A percentile compares a stretch with the other conserved stretches of the same genome.
These are phyloP conservation scores for Lampris megalopsis DNA, from an alignment of 2,113 vertebrate species.

Conservation along the genomic window DNA sequence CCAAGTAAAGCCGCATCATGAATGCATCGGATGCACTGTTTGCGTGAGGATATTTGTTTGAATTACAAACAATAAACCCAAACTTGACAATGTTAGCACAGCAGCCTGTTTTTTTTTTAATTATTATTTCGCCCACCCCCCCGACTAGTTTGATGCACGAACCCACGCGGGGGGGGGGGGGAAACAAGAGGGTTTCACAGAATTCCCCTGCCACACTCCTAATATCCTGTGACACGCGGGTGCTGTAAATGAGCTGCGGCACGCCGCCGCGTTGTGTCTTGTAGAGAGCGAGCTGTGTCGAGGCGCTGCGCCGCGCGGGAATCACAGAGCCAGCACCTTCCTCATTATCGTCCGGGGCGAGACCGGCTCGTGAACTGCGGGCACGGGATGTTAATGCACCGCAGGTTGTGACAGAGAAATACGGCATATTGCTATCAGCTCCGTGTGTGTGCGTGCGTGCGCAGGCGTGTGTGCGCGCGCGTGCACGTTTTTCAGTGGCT, in stretches of 20 bases:
- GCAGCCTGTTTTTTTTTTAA: no score
- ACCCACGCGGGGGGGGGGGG: no score
- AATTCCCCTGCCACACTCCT: no score
- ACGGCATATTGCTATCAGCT: constrained; percentile 5
- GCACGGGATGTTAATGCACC: not conserved
- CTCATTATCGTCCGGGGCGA: constrained; percentile 39
- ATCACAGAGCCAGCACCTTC: constrained; percentile 24
- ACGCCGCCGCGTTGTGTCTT: constrained; percentile 16
- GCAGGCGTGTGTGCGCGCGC: not conserved
- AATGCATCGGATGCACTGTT: no score
- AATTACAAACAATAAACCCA: no score
- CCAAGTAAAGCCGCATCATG: no score
- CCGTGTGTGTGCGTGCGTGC: not conserved
- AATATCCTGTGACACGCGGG: not conserved
- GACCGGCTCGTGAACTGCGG: constrained; percentile 22
- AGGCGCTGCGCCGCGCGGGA: constrained; percentile 40
- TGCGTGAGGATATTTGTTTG: no score
- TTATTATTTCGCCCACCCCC: no score
- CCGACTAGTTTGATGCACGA: no score
- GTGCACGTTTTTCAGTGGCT: not conserved
- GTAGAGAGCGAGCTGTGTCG: constrained; percentile 34
- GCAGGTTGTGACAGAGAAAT: constrained; percentile 5
- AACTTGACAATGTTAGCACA: no score
- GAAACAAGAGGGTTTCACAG: no score
- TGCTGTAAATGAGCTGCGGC: constrained; percentile 40